phyloP scores from a whole-genome alignment of 2,797 vertebrate genomes.

The Buceros bicornis region DNA sequence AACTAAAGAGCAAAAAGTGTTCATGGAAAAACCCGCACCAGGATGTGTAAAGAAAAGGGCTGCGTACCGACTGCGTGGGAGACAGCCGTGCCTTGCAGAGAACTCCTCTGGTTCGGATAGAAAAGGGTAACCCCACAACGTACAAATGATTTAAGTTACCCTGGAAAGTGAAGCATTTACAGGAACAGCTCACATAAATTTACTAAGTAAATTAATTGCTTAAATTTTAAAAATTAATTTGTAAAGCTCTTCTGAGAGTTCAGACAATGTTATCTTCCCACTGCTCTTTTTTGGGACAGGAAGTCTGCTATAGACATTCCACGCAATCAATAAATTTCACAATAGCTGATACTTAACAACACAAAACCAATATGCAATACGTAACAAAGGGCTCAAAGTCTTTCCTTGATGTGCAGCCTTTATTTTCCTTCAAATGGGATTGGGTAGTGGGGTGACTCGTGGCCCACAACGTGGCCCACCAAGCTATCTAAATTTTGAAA shows the following conservation, averaged over 20 bases:
- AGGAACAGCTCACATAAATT: conserved; percentile 64
- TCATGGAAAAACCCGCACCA: conserved; percentile 54
- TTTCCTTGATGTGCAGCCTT: not conserved
- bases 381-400: not conserved
- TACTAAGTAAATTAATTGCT: conserved; percentile 46
- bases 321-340: not conserved
- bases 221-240: conserved; percentile 67
- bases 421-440: not conserved
- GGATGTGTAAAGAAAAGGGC: conserved; percentile 22
- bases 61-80: not conserved
- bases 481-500: not conserved
- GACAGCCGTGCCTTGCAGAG: not conserved
- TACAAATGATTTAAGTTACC: conserved; percentile 40
- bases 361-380: not conserved
- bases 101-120: not conserved
- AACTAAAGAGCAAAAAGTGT: conserved; percentile 83
- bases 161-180: conserved; percentile 55
- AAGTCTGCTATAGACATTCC: not conserved
- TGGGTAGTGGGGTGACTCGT: not conserved
- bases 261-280: not conserved
- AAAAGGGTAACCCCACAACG: not conserved
- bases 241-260: conserved; percentile 48
- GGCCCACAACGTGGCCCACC: not conserved
- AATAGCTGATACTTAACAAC: not conserved
- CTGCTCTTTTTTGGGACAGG: not conserved